These are phyloP conservation scores for Eristalis intricaria DNA, from an alignment of 2,888 invertebrate species.

Conservation along the genomic window DNA sequence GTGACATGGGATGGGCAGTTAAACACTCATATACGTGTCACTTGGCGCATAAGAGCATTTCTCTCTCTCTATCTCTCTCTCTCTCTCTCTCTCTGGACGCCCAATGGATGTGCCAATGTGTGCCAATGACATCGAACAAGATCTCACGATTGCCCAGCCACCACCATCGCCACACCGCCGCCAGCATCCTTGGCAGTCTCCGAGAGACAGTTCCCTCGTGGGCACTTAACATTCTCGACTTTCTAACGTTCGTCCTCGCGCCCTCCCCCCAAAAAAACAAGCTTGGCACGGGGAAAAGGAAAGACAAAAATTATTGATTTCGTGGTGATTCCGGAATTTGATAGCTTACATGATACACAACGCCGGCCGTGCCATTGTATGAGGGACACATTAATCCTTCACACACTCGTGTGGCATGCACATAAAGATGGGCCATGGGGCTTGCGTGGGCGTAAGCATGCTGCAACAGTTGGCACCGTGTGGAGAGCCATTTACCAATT, in stretches of 20 bases:
- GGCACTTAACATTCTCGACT: conserved; percentile 56
- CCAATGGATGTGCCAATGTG: neutral
- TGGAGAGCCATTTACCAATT: conserved; percentile 67
- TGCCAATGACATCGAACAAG: conserved; percentile 63
- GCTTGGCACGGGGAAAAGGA: too few relatives aligned
- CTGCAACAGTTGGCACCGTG: conserved; percentile 60
- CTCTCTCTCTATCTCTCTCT: neutral
- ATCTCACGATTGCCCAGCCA: conserved; percentile 52
- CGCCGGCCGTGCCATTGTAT: conserved; percentile 38
- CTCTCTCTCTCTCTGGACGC: neutral
- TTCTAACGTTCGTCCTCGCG: conserved; percentile 50
- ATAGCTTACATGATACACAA: conserved; percentile 67
- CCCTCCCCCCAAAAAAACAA: neutral
- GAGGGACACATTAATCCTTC: conserved; percentile 60
- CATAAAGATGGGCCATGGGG: conserved; percentile 52
- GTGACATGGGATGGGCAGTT: conserved; percentile 72
- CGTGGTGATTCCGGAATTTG: conserved; percentile 68
- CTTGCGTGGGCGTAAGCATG: conserved; percentile 61
- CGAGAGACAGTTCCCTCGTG: conserved; percentile 57
- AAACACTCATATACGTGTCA: conserved; percentile 70
- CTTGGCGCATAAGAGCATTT: conserved; percentile 49
- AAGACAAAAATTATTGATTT: conserved; percentile 64
- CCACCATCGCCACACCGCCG: neutral
- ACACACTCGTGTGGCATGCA: conserved; percentile 61
- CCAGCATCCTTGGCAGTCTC: conserved; percentile 4